These are phyloP conservation scores for Lepisosteus osseus DNA, from an alignment of 2,113 vertebrate genomes.

Conservation along the genomic window DNA sequence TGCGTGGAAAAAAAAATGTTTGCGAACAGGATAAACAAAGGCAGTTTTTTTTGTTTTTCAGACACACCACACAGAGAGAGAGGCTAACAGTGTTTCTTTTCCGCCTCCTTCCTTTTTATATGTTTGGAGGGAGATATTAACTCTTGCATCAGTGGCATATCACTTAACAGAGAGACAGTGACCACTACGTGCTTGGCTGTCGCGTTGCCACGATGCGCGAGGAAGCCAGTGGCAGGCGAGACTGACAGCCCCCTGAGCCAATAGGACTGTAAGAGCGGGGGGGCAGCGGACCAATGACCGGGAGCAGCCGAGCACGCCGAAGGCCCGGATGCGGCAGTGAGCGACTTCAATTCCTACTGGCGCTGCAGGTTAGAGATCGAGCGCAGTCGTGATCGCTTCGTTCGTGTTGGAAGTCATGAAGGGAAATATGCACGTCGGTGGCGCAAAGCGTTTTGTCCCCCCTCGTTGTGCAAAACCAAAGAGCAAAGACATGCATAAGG, in stretches of 20 bases:
- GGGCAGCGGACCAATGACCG: conserved; percentile 34
- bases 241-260: conserved; percentile 48
- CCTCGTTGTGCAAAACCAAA: conserved; percentile 67
- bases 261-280: conserved; percentile 23
- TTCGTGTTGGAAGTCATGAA: no score
- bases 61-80: no score
- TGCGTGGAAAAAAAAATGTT: conserved; percentile 37
- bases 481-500: no score
- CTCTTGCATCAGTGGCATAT: conserved; percentile 63
- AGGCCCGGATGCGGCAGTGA: conserved; percentile 46
- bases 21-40: conserved; percentile 27
- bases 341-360: conserved; percentile 39
- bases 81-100: conserved; percentile 32
- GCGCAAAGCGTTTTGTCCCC: conserved; percentile 21
- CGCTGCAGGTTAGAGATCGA: conserved; percentile 45
- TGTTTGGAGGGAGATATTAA: conserved; percentile 33
- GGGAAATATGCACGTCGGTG: no score
- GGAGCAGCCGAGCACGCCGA: conserved; percentile 13
- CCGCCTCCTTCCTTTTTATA: conserved; percentile 32
- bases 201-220: conserved; percentile 60
- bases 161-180: conserved; percentile 70
- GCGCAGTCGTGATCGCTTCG: no score
- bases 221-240: conserved; percentile 41
- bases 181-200: conserved; percentile 58
- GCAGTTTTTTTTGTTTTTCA: conserved; percentile 13